Base-by-base conservation (phyloP, 2,888 invertebrate genomes). In the Chrysotoxum bicinctum region DNA sequence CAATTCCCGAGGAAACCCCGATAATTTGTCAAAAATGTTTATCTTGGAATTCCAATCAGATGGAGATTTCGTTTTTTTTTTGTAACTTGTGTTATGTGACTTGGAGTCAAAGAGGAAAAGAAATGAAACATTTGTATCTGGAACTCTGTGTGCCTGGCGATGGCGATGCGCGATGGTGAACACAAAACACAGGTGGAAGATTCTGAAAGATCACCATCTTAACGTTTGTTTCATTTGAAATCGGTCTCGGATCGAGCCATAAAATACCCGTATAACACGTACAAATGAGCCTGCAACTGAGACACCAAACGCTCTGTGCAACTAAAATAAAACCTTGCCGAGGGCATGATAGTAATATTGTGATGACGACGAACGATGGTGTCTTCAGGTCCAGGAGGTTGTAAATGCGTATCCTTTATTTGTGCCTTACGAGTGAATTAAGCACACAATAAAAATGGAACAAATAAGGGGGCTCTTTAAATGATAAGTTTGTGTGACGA, bases 231-330 rank as follows among this genome's bases (percentile, higher is more conserved):
- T 85, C 81, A 69, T 81, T 81, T 81, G 85, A 85, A 85, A 85
- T 85, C 85, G 73, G 85, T 77, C 85, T 73, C 40, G 76, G 76
- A 85, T 73, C 85, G 69, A 68, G 81, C 76, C 68, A 85, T 85
- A 85, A 85, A 85, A 85, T 85, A 85, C 81, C 85, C 85, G 85
- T 85, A 85, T 85, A 85, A 85, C 85, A 85, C 81, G 85, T 85
- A 81, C 85, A 85, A 80, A 85, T 81, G 68, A 73, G 85, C 50
- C 76, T 58, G 76, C 69, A 81, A 52, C 73, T 73, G 76, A 72
- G 81, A 77, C 80, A 80, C 72, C 54, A 56, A 45, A 62, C 70
- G 40, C 68, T 78, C 64, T 23, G 69, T 23, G 58, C 66, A 14
- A 4, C 52, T 60, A 60, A 69, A 77, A 76, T 56, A 69, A 74